Base-by-base conservation (phyloP, 2,888 invertebrate species). In the Cheilosia pagana region DNA sequence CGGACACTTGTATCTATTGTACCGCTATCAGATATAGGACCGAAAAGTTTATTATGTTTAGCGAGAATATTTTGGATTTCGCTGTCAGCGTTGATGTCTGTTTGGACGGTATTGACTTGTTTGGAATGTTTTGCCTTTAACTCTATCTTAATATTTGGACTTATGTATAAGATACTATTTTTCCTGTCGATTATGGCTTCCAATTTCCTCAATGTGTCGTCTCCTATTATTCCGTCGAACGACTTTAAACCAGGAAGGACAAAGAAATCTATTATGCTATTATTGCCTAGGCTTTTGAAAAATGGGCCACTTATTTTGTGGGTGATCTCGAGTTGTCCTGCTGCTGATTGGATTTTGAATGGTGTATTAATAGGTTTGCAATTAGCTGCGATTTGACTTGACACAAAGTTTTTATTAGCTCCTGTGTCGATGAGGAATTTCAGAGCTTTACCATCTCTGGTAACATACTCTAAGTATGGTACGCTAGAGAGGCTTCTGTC, bases 391-490 rank as follows among this genome's bases (percentile, higher is more conserved):
- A n/a, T n/a, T n/a, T n/a, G n/a, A n/a, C n/a, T n/a, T n/a, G n/a
- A n/a, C n/a, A n/a, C n/a, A n/a, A n/a, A n/a, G n/a, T n/a, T 48
- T 41, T 62, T 62, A 21, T 62, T 62, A 5, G 31, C 48, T 31
- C 48, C 45, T 41, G 62, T 62, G 12, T 31, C 62, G 12, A 62
- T 62, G 16, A 48, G 28, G 28, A 68, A 55, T 35, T 55, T 55
- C 12, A 55, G 55, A 39, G 43, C 25, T 28, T 43, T 68, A 41
- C 68, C 68, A 14, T 68, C 68, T 68, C 55, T 68, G 55, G 55
- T 55, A 68, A 21, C 55, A 14, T 43, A 60, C 35, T 23, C 23
- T 23, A 23, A 23, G 23, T 23, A 23, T 23, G 23, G 23, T 23
- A 23, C 23, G 14, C 60, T 60, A 60, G 43, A 53, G 25, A 53